These are phyloP conservation scores for Dermatophagoides farinae DNA, from an alignment of 1,140 invertebrate genomes.

Conservation along the genomic window DNA sequence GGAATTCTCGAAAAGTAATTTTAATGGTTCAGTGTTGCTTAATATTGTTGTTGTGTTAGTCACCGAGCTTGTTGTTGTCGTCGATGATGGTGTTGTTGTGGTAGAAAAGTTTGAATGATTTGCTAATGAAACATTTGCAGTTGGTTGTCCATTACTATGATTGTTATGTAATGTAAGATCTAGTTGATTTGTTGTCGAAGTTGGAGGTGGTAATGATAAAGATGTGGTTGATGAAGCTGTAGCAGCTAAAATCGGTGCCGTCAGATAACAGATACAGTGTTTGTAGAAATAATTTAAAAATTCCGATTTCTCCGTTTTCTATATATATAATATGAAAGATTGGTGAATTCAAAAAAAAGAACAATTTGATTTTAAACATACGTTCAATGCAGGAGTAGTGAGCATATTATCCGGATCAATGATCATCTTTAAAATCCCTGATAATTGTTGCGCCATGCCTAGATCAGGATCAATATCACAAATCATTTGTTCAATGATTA, in stretches of 20 bases:
- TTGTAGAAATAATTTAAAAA: slow-evolving; percentile 98
- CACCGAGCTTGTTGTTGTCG: background rate
- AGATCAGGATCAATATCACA: slow-evolving; percentile 51
- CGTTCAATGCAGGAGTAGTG: slow-evolving; percentile 47
- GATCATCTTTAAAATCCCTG: slow-evolving; percentile 73
- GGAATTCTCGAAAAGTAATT: slow-evolving; percentile 30
- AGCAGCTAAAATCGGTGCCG: slow-evolving; percentile 68
- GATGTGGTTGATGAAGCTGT: slow-evolving; percentile 47
- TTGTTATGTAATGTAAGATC: too few species aligned
- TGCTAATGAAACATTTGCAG: too few species aligned
- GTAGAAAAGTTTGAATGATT: background rate
- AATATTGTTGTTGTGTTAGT: background rate
- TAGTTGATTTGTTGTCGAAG: background rate
- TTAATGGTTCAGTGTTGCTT: too few species aligned
- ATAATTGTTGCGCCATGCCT: slow-evolving; percentile 84
- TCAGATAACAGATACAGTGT: slow-evolving; percentile 83
- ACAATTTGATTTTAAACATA: slow-evolving; percentile 21
- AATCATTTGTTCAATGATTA: slow-evolving; percentile 87
- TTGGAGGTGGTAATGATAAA: background rate
- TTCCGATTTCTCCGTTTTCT: slow-evolving; percentile 88
- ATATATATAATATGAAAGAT: background rate
- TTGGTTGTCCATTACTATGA: too few species aligned
- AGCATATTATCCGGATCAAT: slow-evolving; percentile 98
- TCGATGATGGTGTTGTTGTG: background rate
- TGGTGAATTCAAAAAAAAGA: slow-evolving; percentile 3